phyloP scores from a whole-genome alignment of 2,888 invertebrate species.

The Silvanus unidentatus region DNA sequence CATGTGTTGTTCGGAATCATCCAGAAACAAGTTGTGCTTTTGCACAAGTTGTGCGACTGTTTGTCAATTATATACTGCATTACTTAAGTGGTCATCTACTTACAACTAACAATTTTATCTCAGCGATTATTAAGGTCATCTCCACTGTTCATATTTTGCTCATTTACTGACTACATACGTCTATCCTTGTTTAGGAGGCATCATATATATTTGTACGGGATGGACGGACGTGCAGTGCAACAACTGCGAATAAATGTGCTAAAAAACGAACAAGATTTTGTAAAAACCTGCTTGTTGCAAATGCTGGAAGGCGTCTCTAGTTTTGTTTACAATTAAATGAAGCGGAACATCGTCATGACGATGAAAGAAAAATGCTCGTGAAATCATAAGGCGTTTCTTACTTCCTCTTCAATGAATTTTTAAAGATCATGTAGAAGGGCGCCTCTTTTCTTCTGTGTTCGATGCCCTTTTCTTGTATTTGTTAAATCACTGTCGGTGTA shows the following conservation, averaged over 20 bases:
- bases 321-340: constrained; percentile 7
- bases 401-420: no score
- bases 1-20: background rate
- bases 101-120: constrained; percentile 26
- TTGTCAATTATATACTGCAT: constrained; percentile 37
- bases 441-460: no score
- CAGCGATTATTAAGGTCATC: constrained; percentile 7
- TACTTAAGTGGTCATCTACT: constrained; percentile 36
- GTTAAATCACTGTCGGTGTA: no score
- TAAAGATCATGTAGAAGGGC: no score
- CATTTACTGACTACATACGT: background rate
- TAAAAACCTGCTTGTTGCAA: background rate
- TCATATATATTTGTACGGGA: no score
- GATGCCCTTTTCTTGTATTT: no score
- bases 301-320: constrained; percentile 4
- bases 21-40: constrained; percentile 11
- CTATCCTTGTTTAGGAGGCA: background rate
- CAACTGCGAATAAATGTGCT: background rate
- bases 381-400: no score
- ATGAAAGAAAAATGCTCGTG: no score
- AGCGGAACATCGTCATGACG: constrained; percentile 7
- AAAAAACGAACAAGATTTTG: background rate
- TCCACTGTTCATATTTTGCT: background rate
- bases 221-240: background rate
- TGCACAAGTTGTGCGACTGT: constrained; percentile 22